Percentiles rank a stretch among this genome's conserved stretches.
These are phyloP conservation scores for Ditylenchus dipsaci DNA, from an alignment of 1,140 invertebrate genomes.

Conservation along the genomic window DNA sequence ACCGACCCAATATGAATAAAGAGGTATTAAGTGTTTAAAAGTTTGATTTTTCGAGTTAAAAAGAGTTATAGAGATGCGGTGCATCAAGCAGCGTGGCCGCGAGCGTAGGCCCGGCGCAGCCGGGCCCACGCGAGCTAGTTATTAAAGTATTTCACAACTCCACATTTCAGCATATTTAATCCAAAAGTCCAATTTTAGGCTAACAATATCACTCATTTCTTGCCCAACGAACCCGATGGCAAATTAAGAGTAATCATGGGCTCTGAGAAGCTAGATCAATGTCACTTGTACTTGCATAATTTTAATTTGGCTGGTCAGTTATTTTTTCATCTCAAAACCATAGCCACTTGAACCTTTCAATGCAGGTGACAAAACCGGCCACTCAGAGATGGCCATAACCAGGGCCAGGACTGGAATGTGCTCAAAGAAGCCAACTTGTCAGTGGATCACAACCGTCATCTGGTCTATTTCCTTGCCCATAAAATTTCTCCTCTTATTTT, in stretches of 20 bases:
- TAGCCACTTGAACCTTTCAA: background rate
- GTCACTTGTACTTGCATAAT: slow-evolving; percentile 37
- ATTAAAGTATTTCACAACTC: too few relatives aligned
- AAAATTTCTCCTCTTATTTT: slow-evolving; percentile 20
- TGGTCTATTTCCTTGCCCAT: slow-evolving; percentile 50
- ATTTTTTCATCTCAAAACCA: background rate
- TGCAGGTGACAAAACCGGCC: background rate
- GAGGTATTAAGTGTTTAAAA: too few relatives aligned
- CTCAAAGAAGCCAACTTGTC: slow-evolving; percentile 37
- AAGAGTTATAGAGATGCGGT: too few relatives aligned
- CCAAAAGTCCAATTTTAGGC: too few relatives aligned
- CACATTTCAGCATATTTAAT: too few relatives aligned
- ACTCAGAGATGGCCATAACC: slow-evolving; percentile 17
- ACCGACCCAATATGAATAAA: too few relatives aligned
- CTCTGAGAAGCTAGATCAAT: slow-evolving; percentile 41
- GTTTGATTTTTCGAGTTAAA: too few relatives aligned
- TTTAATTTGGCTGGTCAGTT: slow-evolving; percentile 1
- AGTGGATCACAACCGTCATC: slow-evolving; percentile 36
- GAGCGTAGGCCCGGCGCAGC: too few relatives aligned
- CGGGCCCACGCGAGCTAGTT: too few relatives aligned
- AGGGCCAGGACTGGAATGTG: slow-evolving; percentile 27
- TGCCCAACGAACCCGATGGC: slow-evolving; percentile 13
- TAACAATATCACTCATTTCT: slow-evolving; percentile 39
- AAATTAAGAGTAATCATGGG: slow-evolving; percentile 31
- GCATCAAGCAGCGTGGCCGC: too few relatives aligned